These are phyloP conservation scores for Lasioglossum malachurum DNA, from an alignment of 2,888 invertebrate genomes.

Conservation along the genomic window DNA sequence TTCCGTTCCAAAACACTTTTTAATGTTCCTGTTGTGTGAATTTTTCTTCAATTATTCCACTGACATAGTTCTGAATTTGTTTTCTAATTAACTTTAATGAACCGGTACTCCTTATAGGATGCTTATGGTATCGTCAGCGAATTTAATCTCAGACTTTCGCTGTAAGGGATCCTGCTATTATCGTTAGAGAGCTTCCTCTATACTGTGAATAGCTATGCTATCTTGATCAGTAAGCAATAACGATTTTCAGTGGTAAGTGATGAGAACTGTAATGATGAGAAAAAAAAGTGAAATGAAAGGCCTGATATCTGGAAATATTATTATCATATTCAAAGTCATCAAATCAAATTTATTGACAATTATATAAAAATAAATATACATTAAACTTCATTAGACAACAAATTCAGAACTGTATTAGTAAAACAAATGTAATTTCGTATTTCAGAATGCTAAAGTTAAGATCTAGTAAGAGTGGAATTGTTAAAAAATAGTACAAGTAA, in stretches of 20 bases:
- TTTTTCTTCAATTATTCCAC: neutral
- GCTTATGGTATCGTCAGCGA: neutral
- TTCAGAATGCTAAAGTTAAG: neutral
- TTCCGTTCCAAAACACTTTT: neutral
- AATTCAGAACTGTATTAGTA: neutral
- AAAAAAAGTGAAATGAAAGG: neutral
- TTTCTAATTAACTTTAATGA: neutral
- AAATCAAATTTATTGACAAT: neutral
- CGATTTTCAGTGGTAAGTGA: neutral
- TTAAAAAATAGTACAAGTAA: neutral
- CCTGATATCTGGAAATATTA: neutral
- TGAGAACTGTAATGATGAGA: neutral
- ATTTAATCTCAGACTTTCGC: constrained; percentile 2
- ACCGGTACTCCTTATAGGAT: neutral
- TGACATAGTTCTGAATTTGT: neutral
- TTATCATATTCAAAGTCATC: neutral
- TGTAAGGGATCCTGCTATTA: neutral
- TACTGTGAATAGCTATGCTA: neutral
- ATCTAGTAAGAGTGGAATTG: neutral
- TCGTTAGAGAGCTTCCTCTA: neutral
- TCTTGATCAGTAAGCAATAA: neutral
- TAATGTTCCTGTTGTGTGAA: neutral
- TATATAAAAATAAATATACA: neutral
- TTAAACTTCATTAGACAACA: neutral
- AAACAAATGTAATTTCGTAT: neutral